Percentiles rank a stretch among this genome's conserved stretches.
Evolutionary conservation across 2,888 invertebrate genomes (phyloP).

Genomic region (Pedicia rivosa): DNA sequence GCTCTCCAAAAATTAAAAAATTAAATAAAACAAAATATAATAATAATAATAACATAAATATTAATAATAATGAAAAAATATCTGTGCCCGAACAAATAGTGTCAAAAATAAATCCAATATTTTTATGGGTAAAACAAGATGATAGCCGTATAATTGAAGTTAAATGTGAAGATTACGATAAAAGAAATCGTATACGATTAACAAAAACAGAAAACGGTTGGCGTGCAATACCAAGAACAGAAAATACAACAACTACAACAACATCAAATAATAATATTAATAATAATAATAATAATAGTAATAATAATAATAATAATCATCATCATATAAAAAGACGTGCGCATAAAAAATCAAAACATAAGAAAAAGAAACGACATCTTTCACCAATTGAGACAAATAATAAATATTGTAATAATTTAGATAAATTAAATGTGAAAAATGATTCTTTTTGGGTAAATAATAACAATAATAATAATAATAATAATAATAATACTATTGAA

Average conservation of each 20-base stretch:
- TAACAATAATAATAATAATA: too few relatives aligned
- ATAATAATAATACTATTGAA: too few relatives aligned
- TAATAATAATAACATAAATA: slow-evolving; percentile 5
- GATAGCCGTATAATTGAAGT: slow-evolving; percentile 70
- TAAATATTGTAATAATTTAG: too few relatives aligned
- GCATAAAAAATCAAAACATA: slow-evolving; percentile 5
- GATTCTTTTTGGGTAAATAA: too few relatives aligned
- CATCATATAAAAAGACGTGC: too few relatives aligned
- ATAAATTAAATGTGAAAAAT: too few relatives aligned
- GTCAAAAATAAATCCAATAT: slow-evolving; percentile 49
- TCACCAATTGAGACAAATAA: too few relatives aligned
- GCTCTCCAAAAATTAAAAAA: too few relatives aligned
- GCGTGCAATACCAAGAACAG: slow-evolving; percentile 68
- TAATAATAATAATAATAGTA: neutral
- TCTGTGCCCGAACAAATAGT: neutral
- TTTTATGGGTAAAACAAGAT: slow-evolving; percentile 69
- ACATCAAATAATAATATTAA: neutral
- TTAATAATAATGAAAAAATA: slow-evolving; percentile 5
- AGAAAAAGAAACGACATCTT: slow-evolving; percentile 3
- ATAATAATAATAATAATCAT: slow-evolving; percentile 4
- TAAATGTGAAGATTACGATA: slow-evolving; percentile 76
- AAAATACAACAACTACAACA: slow-evolving; percentile 23
- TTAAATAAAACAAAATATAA: too few relatives aligned
- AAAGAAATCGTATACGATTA: slow-evolving; percentile 65
- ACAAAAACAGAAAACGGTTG: slow-evolving; percentile 68